Evolutionary conservation across 2,888 invertebrate species (phyloP).

Genomic region (Brachyptera risi): DNA sequence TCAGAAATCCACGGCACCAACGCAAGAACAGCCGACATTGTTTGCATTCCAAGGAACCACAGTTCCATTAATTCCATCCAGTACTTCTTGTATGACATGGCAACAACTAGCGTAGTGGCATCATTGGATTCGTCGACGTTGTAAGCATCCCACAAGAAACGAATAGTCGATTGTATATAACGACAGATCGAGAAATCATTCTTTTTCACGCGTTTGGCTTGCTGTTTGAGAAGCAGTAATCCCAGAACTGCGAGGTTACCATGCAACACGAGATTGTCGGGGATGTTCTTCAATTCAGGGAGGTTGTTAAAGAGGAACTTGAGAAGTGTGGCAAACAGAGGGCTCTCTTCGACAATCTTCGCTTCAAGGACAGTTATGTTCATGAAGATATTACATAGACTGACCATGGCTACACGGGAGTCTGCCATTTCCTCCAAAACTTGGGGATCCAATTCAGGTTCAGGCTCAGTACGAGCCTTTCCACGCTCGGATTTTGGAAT

Average conservation of each 20-base stretch:
- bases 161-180: slow-evolving; percentile 82
- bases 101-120: slow-evolving; percentile 74
- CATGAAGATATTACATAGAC: slow-evolving; percentile 88
- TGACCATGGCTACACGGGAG: slow-evolving; percentile 78
- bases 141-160: slow-evolving; percentile 91
- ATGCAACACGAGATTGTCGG: slow-evolving; percentile 79
- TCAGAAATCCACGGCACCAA: slow-evolving; percentile 86
- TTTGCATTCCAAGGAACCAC: slow-evolving; percentile 94
- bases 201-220: slow-evolving; percentile 75
- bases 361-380: slow-evolving; percentile 86
- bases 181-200: slow-evolving; percentile 86
- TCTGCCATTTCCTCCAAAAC: slow-evolving; percentile 78
- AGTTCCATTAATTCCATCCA: slow-evolving; percentile 89
- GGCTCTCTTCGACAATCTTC: slow-evolving; percentile 73
- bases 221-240: slow-evolving; percentile 75
- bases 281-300: slow-evolving; percentile 76
- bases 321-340: slow-evolving; percentile 71
- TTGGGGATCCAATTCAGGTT: slow-evolving; percentile 68
- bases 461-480: slow-evolving; percentile 70
- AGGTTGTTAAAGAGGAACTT: slow-evolving; percentile 82
- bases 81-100: slow-evolving; percentile 78
- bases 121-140: slow-evolving; percentile 85
- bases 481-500: slow-evolving; percentile 75
- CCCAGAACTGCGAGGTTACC: slow-evolving; percentile 83
- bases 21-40: slow-evolving; percentile 76